A percentile compares a stretch with the other conserved stretches of the same genome.
Conservation (phyloP, 1,140 invertebrate species). For the Linepithema humile region DNA sequence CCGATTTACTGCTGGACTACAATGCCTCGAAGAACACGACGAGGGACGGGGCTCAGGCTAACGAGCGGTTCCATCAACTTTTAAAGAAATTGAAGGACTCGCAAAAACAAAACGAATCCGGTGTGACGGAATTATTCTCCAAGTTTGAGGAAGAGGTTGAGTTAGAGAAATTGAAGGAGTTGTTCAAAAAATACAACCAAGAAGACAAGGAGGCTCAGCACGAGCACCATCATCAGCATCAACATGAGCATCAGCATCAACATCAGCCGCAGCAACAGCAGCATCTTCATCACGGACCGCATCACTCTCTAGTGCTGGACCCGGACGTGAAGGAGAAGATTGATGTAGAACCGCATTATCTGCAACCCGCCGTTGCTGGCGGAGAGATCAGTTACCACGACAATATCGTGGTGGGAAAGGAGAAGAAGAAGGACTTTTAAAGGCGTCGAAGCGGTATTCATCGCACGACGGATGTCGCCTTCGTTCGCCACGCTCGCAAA, state of each 20-base stretch:
- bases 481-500: slow-evolving; percentile 21
- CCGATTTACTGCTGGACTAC: slow-evolving; percentile 79
- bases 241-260: slow-evolving; percentile 67
- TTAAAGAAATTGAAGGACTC: slow-evolving; percentile 79
- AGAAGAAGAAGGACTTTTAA: slow-evolving; percentile 82
- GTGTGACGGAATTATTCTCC: slow-evolving; percentile 75
- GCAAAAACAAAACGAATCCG: slow-evolving; percentile 76
- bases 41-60: slow-evolving; percentile 75
- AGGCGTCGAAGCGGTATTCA: neutral
- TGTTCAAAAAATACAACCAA: slow-evolving; percentile 76
- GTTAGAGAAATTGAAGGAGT: slow-evolving; percentile 77
- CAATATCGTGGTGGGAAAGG: slow-evolving; percentile 79
- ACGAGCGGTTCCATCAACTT: slow-evolving; percentile 78
- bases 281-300: slow-evolving; percentile 78
- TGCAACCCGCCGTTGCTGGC: slow-evolving; percentile 84
- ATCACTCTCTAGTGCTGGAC: slow-evolving; percentile 81
- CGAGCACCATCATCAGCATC: slow-evolving; percentile 66
- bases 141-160: slow-evolving; percentile 78
- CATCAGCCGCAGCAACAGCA: slow-evolving; percentile 74
- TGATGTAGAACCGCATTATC: slow-evolving; percentile 84
- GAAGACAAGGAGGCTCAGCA: slow-evolving; percentile 70
- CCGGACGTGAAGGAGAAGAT: slow-evolving; percentile 83
- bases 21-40: slow-evolving; percentile 77
- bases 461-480: neutral
- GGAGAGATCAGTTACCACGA: slow-evolving; percentile 85